phyloP scores from a whole-genome alignment of 2,113 vertebrate species.

The Mormyrus iriodes region DNA sequence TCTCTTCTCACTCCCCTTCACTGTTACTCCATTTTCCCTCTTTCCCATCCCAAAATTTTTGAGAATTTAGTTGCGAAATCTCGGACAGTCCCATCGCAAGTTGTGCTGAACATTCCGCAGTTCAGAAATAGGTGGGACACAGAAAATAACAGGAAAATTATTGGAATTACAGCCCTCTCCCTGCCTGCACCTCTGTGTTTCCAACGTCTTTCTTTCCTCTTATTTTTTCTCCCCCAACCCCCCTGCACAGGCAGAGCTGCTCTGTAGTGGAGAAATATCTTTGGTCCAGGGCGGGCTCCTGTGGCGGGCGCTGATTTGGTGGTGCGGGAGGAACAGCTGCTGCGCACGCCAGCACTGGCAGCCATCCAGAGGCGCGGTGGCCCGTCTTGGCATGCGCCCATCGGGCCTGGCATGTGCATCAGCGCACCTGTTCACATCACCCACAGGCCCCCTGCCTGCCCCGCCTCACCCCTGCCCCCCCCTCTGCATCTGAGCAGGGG shows the following conservation, averaged over 20 bases:
- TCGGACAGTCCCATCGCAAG: not conserved
- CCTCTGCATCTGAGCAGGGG: not conserved
- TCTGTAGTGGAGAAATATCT: not conserved
- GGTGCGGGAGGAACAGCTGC: not conserved
- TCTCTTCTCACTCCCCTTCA: not conserved
- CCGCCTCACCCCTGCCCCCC: not conserved
- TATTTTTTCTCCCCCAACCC: not conserved
- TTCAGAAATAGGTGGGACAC: not conserved
- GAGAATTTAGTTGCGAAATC: not conserved
- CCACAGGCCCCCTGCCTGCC: conserved; percentile 12
- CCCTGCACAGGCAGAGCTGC: not conserved
- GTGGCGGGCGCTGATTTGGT: not conserved
- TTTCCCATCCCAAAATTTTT: not conserved
- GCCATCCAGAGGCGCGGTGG: conserved; percentile 27
- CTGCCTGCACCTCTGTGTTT: not conserved
- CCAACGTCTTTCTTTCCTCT: not conserved
- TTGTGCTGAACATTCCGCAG: not conserved
- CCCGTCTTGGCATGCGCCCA: conserved; percentile 23
- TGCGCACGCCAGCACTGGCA: conserved; percentile 24
- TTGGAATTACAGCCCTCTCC: not conserved
- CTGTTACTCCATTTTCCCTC: not conserved
- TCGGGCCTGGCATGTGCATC: conserved; percentile 25
- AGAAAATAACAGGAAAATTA: not conserved
- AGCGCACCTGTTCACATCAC: conserved; percentile 37
- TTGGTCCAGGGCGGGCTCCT: not conserved